phyloP scores from a whole-genome alignment of 2,113 vertebrate species.

The Onychorhynchus coronatus region DNA sequence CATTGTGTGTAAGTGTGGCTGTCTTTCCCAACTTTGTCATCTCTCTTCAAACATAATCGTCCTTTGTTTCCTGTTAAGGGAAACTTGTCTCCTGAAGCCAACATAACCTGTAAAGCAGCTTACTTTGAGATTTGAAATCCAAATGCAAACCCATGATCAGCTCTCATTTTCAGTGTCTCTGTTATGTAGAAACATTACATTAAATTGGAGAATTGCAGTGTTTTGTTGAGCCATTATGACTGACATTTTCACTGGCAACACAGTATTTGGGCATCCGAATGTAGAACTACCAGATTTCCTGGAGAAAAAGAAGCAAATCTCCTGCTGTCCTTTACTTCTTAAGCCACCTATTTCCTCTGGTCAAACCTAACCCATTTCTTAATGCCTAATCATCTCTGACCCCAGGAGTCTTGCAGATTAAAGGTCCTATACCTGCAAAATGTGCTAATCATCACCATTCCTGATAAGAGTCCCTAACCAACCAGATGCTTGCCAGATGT shows the following conservation, averaged over 20 bases:
- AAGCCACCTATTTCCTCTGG: not conserved
- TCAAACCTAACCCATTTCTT: not conserved
- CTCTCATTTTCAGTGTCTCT: not conserved
- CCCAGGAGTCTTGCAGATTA: not conserved
- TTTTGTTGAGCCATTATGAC: not conserved
- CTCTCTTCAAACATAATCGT: not conserved
- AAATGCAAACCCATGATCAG: not conserved
- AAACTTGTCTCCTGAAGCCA: not conserved
- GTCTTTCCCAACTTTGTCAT: not conserved
- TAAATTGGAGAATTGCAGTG: not conserved
- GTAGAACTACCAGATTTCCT: not conserved
- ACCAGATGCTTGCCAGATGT: constrained; percentile 40
- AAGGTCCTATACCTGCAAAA: constrained; percentile 23
- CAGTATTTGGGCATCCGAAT: not conserved
- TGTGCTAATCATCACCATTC: not conserved
- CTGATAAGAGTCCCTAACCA: not conserved
- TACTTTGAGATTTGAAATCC: not conserved
- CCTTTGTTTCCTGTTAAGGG: not conserved
- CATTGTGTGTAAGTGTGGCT: not conserved
- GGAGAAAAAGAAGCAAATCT: not conserved
- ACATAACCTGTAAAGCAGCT: not conserved
- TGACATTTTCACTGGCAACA: fast-evolving
- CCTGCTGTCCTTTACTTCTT: not conserved
- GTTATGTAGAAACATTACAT: not conserved
- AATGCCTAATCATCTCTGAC: not conserved